Evolutionary conservation across 2,888 invertebrate species (phyloP).

Genomic region (Agriopis aurantiaria): DNA sequence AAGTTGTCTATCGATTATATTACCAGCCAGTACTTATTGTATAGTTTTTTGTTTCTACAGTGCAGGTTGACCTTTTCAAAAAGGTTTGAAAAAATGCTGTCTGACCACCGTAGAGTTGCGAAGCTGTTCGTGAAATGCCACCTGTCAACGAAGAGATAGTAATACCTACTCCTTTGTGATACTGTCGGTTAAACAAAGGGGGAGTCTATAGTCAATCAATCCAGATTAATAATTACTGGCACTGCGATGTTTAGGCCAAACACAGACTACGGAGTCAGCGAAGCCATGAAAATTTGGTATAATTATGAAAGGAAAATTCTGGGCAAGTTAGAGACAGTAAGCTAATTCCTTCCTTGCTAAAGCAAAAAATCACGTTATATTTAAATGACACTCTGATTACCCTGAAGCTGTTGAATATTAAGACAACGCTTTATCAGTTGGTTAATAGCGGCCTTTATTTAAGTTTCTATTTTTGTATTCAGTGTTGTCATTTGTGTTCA

Average conservation of each 20-base stretch:
- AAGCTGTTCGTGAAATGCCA: slow-evolving; percentile 73
- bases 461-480: too few species aligned
- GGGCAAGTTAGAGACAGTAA: too few species aligned
- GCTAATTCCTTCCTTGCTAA: too few species aligned
- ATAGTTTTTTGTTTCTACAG: slow-evolving; percentile 50
- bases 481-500: too few species aligned
- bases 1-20: slow-evolving; percentile 14
- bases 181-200: slow-evolving; percentile 54
- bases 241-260: neutral
- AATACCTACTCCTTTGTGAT: slow-evolving; percentile 55
- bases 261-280: too few species aligned
- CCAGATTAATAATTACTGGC: slow-evolving; percentile 18
- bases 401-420: too few species aligned
- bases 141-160: slow-evolving; percentile 62
- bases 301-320: too few species aligned
- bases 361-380: too few species aligned
- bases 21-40: slow-evolving; percentile 8
- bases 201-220: slow-evolving; percentile 36
- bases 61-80: slow-evolving; percentile 67
- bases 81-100: slow-evolving; percentile 62
- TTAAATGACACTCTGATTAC: too few species aligned
- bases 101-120: slow-evolving; percentile 46
- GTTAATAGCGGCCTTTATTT: too few species aligned
- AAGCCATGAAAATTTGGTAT: too few species aligned
- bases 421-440: too few species aligned